A percentile compares a stretch with the other conserved stretches of the same genome.
Conservation (phyloP, 2,797 vertebrate species). For the Glossophaga mutica region DNA sequence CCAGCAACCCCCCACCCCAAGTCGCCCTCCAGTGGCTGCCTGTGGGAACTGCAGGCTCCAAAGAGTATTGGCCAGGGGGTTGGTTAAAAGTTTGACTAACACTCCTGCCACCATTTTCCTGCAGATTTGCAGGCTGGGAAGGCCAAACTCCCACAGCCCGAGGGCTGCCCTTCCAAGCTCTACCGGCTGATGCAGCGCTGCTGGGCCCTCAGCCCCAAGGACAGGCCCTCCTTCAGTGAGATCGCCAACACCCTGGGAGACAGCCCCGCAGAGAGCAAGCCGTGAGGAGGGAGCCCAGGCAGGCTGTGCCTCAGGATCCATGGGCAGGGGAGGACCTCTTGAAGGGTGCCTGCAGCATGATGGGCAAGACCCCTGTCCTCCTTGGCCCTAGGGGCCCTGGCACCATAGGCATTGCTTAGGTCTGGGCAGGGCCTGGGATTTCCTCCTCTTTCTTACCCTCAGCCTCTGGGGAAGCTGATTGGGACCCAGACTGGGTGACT, state of each 20-base stretch:
- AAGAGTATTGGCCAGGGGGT: not conserved
- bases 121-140: slow-evolving; percentile 91
- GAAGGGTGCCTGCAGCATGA: slow-evolving; percentile 42
- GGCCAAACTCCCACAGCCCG: slow-evolving; percentile 87
- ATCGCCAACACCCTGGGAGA: slow-evolving; percentile 89
- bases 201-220: slow-evolving; percentile 94
- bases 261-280: slow-evolving; percentile 91
- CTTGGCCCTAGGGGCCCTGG: not conserved
- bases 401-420: slow-evolving; percentile 25
- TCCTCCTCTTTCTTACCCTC: not conserved
- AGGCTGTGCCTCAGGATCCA: slow-evolving; percentile 49
- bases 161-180: slow-evolving; percentile 92
- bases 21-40: not conserved
- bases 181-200: slow-evolving; percentile 95
- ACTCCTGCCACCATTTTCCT: not conserved
- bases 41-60: not conserved
- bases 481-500: not conserved
- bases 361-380: slow-evolving; percentile 17
- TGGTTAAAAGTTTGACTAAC: not conserved
- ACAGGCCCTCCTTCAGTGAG: slow-evolving; percentile 95
- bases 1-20: not conserved
- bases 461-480: slow-evolving; percentile 10
- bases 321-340: slow-evolving; percentile 35
- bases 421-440: slow-evolving; percentile 39
- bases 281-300: slow-evolving; percentile 81